phyloP scores from a whole-genome alignment of 2,888 invertebrate species.

The Erannis defoliaria region DNA sequence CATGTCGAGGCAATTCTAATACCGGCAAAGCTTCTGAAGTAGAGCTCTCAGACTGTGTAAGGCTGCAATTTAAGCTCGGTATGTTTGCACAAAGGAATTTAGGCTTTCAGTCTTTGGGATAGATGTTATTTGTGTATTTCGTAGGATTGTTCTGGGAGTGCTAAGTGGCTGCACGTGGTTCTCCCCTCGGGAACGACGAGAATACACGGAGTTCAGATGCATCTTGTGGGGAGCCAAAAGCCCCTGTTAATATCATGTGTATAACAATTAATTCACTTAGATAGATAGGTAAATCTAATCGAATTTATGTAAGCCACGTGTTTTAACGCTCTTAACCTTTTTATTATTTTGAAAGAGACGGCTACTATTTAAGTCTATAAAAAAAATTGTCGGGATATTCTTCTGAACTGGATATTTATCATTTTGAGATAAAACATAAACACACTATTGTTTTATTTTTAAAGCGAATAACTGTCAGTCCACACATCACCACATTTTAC shows the following conservation, averaged over 20 bases:
- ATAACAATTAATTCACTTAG: slow-evolving; percentile 78
- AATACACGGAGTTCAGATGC: slow-evolving; percentile 77
- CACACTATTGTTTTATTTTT: too few relatives aligned
- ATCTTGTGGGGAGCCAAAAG: slow-evolving; percentile 75
- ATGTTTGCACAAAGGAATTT: slow-evolving; percentile 63
- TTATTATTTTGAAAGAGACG: too few relatives aligned
- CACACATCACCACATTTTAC: slow-evolving; percentile 26
- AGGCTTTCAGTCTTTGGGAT: slow-evolving; percentile 60
- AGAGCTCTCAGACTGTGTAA: slow-evolving; percentile 75
- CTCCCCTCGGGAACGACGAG: slow-evolving; percentile 67
- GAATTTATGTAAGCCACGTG: slow-evolving; percentile 44
- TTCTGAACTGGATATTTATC: too few relatives aligned
- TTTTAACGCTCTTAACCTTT: too few relatives aligned
- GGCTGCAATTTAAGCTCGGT: slow-evolving; percentile 68
- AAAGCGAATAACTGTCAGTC: too few relatives aligned
- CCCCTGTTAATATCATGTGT: slow-evolving; percentile 75
- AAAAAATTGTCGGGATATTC: too few relatives aligned
- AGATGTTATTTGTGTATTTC: slow-evolving; percentile 61
- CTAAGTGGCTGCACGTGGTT: slow-evolving; percentile 83
- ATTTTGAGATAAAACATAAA: too few relatives aligned
- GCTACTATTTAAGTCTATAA: too few relatives aligned
- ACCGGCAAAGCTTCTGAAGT: slow-evolving; percentile 77
- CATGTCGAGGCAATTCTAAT: slow-evolving; percentile 80
- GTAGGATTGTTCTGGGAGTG: slow-evolving; percentile 69
- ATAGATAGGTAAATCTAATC: slow-evolving; percentile 61